A percentile compares a stretch with the other conserved stretches of the same genome.
Evolutionary conservation across 2,797 vertebrate genomes (phyloP).

Genomic region (Cuniculus paca): DNA sequence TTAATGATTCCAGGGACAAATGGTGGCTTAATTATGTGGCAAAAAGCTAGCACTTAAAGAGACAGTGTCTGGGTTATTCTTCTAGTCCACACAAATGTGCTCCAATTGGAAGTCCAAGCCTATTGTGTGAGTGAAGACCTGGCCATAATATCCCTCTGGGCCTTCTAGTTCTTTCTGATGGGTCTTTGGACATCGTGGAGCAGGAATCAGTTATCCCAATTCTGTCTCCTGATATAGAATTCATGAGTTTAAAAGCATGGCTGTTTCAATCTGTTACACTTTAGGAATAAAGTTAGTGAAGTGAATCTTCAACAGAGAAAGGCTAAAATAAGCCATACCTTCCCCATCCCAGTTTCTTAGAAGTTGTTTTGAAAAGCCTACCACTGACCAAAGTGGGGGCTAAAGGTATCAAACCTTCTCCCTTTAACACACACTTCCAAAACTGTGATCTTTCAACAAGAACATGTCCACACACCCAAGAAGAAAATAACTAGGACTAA

Average conservation of each 20-base stretch:
- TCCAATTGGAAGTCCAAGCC: background rate
- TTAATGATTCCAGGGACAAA: background rate
- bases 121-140: background rate
- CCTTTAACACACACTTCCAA: conserved; percentile 39
- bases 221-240: background rate
- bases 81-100: too few species aligned
- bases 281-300: background rate
- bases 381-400: background rate
- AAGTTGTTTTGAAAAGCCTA: conserved; percentile 56
- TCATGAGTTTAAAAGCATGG: background rate
- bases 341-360: background rate
- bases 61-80: too few species aligned
- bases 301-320: background rate
- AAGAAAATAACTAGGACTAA: conserved; percentile 60
- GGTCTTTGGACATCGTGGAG: background rate
- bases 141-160: background rate
- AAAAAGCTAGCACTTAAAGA: background rate
- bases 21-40: background rate
- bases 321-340: background rate
- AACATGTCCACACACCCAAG: conserved; percentile 19
- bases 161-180: background rate
- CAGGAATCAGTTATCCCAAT: background rate
- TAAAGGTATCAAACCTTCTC: background rate
- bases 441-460: conserved; percentile 50
- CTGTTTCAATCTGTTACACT: background rate